Base-by-base conservation (phyloP, 2,797 vertebrate genomes). In the Pteronotus mesoamericanus region DNA sequence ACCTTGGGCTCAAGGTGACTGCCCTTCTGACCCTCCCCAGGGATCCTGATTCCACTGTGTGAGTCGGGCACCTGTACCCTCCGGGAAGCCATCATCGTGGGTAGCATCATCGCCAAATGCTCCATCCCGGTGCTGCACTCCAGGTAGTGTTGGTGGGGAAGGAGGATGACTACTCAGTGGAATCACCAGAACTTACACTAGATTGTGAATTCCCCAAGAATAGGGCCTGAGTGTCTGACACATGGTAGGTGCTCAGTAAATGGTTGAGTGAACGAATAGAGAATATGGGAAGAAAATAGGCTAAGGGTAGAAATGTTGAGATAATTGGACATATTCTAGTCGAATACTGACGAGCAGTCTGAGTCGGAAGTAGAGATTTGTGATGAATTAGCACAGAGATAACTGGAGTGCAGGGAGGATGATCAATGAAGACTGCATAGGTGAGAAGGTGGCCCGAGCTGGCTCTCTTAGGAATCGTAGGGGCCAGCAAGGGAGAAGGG, bases 121-220 rank as follows among this genome's bases (percentile, higher is more conserved):
- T 99, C 99, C 34, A 99, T 99, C 96, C 99, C 99, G 0, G 99
- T 99, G 22, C 99, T 99, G 82, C 99, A 99, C 98, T 99, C 99
- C 96, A 99, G 99, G 99, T 99, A 98, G 91, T 0, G 3, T 55
- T 21, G 37, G 0, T 0, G 37, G 26, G 14, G 5, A n/a, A 1
- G 11, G 7, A 9, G 21, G 21, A 4, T 15, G 7, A 1, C 26
- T 61, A 21, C 22, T 19, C 3, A 22, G 7, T 4, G 5, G 1
- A 42, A 18, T 42, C 59, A 51, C 61, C 74, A 34, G 57, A 24
- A 26, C 64, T 24, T 32, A 24, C 34, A 46, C 24, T 29, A 39
- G 42, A 51, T 34, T 6, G 10, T 34, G n/a, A 66, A 26, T 37
- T 32, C 44, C n/a, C 1, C 22, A 4, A 42, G 44, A 69, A 55